Evolutionary conservation across 2,113 vertebrate species (phyloP).

Genomic region (Barbus barbus): DNA sequence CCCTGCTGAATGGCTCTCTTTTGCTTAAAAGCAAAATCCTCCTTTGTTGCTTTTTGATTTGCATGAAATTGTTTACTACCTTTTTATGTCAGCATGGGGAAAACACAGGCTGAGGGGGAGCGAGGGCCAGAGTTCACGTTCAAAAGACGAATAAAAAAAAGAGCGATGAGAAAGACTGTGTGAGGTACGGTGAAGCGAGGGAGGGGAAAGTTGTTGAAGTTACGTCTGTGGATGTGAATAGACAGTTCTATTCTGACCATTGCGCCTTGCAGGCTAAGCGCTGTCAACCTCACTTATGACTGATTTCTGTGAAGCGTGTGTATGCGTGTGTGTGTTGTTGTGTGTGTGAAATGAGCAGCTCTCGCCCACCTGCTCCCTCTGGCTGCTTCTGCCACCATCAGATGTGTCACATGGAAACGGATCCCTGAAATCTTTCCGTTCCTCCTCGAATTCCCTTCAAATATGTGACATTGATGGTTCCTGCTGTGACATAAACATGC

Average conservation of each 20-base stretch:
- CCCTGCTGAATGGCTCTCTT: conserved; percentile 13
- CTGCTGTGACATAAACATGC: not conserved
- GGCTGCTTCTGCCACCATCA: conserved; percentile 43
- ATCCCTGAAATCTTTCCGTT: conserved; percentile 56
- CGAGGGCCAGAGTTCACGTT: not conserved
- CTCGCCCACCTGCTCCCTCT: conserved; percentile 48
- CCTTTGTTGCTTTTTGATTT: conserved; percentile 53
- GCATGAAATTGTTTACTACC: conserved; percentile 63
- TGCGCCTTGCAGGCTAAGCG: conserved; percentile 73
- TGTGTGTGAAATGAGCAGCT: conserved; percentile 45
- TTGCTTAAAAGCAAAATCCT: conserved; percentile 35
- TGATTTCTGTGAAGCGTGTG: conserved; percentile 74
- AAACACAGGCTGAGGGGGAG: conserved; percentile 64
- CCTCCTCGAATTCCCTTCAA: conserved; percentile 13
- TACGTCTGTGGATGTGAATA: conserved; percentile 79
- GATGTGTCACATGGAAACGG: conserved; percentile 66
- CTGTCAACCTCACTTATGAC: conserved; percentile 78
- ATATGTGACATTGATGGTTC: conserved; percentile 4
- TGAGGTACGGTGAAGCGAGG: not conserved
- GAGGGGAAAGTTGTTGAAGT: conserved; percentile 53
- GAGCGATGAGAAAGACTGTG: conserved; percentile 15
- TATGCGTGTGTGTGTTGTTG: conserved; percentile 53
- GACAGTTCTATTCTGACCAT: conserved; percentile 75
- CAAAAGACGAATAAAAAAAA: conserved; percentile 14
- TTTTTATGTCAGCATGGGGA: conserved; percentile 40